Evolutionary conservation across 1,140 invertebrate genomes (phyloP), one percentile per base, ranked within the genome.

Genomic region (Sarcophaga bullata): DNA sequence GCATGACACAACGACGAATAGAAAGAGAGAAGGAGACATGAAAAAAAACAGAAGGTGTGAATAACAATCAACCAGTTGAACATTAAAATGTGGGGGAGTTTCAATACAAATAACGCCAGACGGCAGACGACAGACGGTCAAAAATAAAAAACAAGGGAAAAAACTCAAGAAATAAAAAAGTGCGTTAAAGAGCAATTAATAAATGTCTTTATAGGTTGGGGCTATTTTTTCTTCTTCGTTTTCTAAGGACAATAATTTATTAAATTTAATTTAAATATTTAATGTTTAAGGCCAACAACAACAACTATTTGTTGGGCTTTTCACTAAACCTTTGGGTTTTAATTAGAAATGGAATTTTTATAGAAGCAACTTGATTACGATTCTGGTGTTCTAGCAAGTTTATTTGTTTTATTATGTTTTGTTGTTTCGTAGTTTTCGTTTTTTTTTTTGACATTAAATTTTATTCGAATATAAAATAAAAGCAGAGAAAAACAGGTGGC

Each of bases 141-240:
- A 37, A 5, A 73, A 8, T 25, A 46, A 46, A 76, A 76, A 73
- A 48, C 46, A 7, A 48, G 46, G 13, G 11, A 13, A 13, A 37
- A 37, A 37, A 37, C 25, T 37, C 25, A 37, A 37, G 25, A 37
- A 37, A 37, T 37, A 58, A 15, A 62, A 62, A 62, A 15, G 54
- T 62, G 54, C n/a, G 62, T 68, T 68, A 50, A 19, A 52, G 6
- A 78, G 75, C 75, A 78, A 78, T 78, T 78, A 78, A 78, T 78
- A 78, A 78, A 78, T 78, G 75, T 78, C 75, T n/a, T 49, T 78
- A 78, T 78, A 78, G 25, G 25, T 37, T 37, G 25, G 25, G 25
- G 1, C 4, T 37, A 4, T 37, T 37, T 37, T 37, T 37, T 37
- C 25, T 37, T 37, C 4, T 37, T 37, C 25, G n/a, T n/a, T n/a